Conservation (phyloP, 1,140 invertebrate genomes). For the Mycetomoellerius zeteki region DNA sequence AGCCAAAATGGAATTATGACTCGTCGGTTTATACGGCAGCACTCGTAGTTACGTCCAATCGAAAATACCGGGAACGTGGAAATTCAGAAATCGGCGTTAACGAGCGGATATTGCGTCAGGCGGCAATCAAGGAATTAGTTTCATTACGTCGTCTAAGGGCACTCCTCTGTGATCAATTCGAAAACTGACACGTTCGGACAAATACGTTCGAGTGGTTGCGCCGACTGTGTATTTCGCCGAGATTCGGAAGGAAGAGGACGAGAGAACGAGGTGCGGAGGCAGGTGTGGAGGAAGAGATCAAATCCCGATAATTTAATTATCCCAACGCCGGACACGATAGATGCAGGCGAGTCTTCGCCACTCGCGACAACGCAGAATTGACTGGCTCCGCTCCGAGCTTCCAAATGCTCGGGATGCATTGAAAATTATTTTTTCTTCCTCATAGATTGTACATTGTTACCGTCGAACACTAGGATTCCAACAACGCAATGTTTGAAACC, state of each 20-base stretch:
- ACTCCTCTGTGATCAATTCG: conserved; percentile 69
- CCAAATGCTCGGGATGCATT: conserved; percentile 8
- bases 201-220: conserved; percentile 52
- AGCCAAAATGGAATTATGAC: conserved; percentile 64
- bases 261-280: neutral
- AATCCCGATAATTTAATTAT: conserved; percentile 75
- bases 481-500: neutral
- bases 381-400: conserved; percentile 29
- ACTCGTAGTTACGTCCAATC: conserved; percentile 54
- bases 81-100: conserved; percentile 73
- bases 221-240: conserved; percentile 26
- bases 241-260: conserved; percentile 17
- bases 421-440: conserved; percentile 54
- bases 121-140: conserved; percentile 77
- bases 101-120: conserved; percentile 76
- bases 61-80: conserved; percentile 64
- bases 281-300: conserved; percentile 57
- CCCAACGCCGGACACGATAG: conserved; percentile 37
- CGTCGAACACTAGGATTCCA: neutral
- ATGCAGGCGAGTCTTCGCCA: conserved; percentile 11
- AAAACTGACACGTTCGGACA: conserved; percentile 73
- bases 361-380: conserved; percentile 40
- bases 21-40: conserved; percentile 54
- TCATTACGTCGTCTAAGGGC: conserved; percentile 70
- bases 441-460: conserved; percentile 32